Evolutionary conservation across 2,888 invertebrate species (phyloP).

Genomic region (Nesidiocoris tenuis): DNA sequence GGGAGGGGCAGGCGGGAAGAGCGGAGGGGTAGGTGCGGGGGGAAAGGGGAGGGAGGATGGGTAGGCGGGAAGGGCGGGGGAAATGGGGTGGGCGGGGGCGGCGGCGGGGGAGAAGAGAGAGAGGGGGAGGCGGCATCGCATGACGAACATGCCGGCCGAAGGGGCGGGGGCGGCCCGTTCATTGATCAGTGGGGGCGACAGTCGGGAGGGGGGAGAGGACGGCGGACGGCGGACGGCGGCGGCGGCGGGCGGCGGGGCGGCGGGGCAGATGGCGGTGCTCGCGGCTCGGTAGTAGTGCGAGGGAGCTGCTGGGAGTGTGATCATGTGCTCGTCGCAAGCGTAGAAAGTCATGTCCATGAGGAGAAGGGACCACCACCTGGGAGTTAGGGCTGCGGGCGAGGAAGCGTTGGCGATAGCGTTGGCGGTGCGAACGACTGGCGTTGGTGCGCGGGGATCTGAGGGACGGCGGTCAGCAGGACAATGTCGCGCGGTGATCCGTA

Average conservation of each 20-base stretch:
- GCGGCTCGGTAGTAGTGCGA: slow-evolving; percentile 24
- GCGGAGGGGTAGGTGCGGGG: no score
- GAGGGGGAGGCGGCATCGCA: slow-evolving; percentile 47
- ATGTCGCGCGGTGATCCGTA: slow-evolving; percentile 65
- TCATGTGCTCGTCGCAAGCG: slow-evolving; percentile 29
- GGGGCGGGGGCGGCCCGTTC: slow-evolving; percentile 51
- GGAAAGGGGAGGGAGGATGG: no score
- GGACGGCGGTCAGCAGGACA: slow-evolving; percentile 48
- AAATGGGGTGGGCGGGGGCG: neutral
- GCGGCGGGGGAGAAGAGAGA: slow-evolving; percentile 48
- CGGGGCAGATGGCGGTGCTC: slow-evolving; percentile 28
- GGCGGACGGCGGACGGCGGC: slow-evolving; percentile 41
- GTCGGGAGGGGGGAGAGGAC: slow-evolving; percentile 47
- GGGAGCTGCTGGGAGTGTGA: slow-evolving; percentile 50
- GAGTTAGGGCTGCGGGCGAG: neutral
- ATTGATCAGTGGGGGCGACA: slow-evolving; percentile 55
- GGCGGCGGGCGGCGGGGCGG: slow-evolving; percentile 46
- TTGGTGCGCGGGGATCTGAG: neutral
- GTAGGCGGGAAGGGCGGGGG: no score
- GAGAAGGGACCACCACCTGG: slow-evolving; percentile 17
- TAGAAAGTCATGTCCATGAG: slow-evolving; percentile 39
- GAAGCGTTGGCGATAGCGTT: neutral
- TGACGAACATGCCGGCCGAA: slow-evolving; percentile 21
- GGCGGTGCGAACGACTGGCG: slow-evolving; percentile 14
- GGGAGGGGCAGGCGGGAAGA: no score